Conservation (phyloP, 2,113 vertebrate species). For the Shinisaurus crocodilurus region DNA sequence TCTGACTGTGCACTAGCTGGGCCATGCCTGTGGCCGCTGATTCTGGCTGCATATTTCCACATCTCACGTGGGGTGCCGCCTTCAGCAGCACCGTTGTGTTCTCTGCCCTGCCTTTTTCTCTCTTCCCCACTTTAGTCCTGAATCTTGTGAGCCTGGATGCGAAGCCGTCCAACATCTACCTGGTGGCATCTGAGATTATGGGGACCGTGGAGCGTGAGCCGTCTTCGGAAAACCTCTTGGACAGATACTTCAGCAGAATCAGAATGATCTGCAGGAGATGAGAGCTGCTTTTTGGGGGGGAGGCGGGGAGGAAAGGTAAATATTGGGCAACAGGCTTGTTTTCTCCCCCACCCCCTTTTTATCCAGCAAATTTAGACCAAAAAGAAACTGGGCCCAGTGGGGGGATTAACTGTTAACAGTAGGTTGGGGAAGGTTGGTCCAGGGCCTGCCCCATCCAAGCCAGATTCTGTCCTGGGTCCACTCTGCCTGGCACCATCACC, state of each 20-base stretch:
- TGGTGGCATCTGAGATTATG: background rate
- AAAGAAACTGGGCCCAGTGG: no score
- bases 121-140: background rate
- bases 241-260: background rate
- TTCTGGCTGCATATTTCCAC: background rate
- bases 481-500: background rate
- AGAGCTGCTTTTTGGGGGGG: accelerated
- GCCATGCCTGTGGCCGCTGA: no score
- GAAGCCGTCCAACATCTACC: background rate
- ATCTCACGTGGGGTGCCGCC: background rate
- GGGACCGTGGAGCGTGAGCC: background rate
- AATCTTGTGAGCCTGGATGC: background rate
- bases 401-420: no score
- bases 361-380: no score
- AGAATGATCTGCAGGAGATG: background rate
- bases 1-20: no score
- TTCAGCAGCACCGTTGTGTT: background rate
- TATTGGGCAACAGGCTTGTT: no score
- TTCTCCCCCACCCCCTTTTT: no score
- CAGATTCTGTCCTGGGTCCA: background rate
- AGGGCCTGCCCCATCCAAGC: background rate
- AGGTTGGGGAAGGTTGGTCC: no score
- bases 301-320: background rate
- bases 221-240: background rate
- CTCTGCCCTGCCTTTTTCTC: background rate